Evolutionary conservation across 92 coral and sea anemone genomes (phyloP).

Genomic region (Bergia puertoricense): DNA sequence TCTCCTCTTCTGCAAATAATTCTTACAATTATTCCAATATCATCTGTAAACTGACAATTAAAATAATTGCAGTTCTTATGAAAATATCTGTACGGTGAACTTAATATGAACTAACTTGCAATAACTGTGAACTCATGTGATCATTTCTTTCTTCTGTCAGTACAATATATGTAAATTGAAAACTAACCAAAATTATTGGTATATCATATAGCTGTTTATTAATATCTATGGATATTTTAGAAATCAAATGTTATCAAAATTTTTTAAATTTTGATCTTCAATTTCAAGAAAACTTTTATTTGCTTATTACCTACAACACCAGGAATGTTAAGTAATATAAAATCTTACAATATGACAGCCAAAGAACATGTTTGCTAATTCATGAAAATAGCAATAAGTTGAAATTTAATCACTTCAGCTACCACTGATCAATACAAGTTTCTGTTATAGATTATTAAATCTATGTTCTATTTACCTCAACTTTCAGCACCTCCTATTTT

Average conservation of each 20-base stretch:
- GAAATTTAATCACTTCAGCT: neutral
- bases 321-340: too few species aligned
- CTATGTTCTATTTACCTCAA: constrained; percentile 18
- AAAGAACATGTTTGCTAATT: neutral
- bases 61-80: too few species aligned
- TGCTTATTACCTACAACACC: too few species aligned
- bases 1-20: too few species aligned
- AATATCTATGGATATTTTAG: neutral
- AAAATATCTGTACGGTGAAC: neutral
- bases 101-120: neutral
- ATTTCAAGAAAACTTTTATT: neutral
- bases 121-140: constrained; percentile 4
- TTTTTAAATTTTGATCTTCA: neutral
- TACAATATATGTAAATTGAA: neutral
- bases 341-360: neutral
- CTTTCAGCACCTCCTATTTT: constrained; percentile 27
- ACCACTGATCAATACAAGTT: neutral
- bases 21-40: neutral
- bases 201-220: neutral
- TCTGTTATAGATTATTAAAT: neutral
- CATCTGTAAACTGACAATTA: neutral
- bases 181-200: neutral
- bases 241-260: neutral
- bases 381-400: neutral
- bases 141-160: neutral